A percentile compares a stretch with the other conserved stretches of the same genome.
Conservation (phyloP, 2,113 vertebrate genomes). For the Apus apus region DNA sequence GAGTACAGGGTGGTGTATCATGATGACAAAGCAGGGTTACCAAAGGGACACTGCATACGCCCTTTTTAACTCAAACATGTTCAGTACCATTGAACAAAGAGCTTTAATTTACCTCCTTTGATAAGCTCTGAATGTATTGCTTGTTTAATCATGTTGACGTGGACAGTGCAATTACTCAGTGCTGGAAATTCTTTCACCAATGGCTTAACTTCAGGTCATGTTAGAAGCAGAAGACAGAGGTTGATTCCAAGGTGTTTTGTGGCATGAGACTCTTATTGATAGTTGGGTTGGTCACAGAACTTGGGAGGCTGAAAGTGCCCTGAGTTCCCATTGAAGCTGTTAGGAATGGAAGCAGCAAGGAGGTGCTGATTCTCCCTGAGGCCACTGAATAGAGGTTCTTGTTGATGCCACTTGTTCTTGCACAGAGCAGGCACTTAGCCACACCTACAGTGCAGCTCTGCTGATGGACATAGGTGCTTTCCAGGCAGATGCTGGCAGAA, state of each 20-base stretch:
- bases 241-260: not conserved
- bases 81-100: not conserved
- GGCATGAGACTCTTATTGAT: not conserved
- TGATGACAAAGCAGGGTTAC: conserved; percentile 22
- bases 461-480: not conserved
- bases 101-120: conserved; percentile 14
- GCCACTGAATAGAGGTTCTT: not conserved
- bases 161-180: not conserved
- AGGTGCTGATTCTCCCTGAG: not conserved
- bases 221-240: not conserved
- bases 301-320: not conserved
- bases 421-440: not conserved
- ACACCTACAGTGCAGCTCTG: not conserved
- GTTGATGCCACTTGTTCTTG: not conserved
- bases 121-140: conserved; percentile 2
- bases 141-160: not conserved
- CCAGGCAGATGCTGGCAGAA: not conserved
- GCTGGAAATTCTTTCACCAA: not conserved
- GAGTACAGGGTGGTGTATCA: conserved; percentile 18
- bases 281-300: not conserved
- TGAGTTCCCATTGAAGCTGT: not conserved
- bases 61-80: conserved; percentile 19
- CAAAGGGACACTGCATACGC: conserved; percentile 9
- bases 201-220: not conserved
- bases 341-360: not conserved